Evolutionary conservation across 2,797 vertebrate species (phyloP), one percentile per base, ranked within the genome.

Genomic region (Manis javanica): DNA sequence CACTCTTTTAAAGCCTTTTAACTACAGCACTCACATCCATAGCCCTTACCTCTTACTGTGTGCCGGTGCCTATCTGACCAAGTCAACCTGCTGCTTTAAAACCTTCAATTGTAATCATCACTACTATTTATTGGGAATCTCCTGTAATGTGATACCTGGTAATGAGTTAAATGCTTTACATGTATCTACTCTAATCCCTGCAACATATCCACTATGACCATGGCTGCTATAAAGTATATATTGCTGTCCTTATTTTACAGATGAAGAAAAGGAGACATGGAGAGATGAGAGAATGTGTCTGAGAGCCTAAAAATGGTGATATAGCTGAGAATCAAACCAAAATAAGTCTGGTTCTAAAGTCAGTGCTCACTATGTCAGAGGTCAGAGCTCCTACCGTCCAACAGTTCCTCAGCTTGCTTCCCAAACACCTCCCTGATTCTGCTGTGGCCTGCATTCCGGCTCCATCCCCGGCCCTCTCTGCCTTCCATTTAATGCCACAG

Each of bases 271-370:
- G 31, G 18, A 85, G 31, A 82, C 12, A 49, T 39, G 61, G 71
- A 85, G 15, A 57, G 9, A 66, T 68, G 19, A 71, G 57, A 83
- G 24, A 90, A 91, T 57, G 63, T 57, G 31, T n/a, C 61, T 51
- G 49, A 57, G 7, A 42, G 14, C 71, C 18, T 18, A 63, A 77
- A 87, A 89, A 57, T 74, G n/a, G 26, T 68, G 34, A 66, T 74
- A 69, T 14, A 69, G 39, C 31, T 87, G 75, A 93, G 42, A 86
- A 96, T 63, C 39, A 69, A 51, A 61, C 15, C n/a, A 37, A 79
- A 91, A 71, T 57, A 29, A 37, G 31, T 51, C 23, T 49, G 78
- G 29, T 46, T 57, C 11, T 51, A 39, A 53, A 90, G 55, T 79
- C 61, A 46, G 5, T 16, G 49, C 53, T 91, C 23, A 57, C 1